These are phyloP conservation scores for Chrysogorgia sp. DNA, from an alignment of 92 coral and sea anemone genomes.

Conservation along the genomic window DNA sequence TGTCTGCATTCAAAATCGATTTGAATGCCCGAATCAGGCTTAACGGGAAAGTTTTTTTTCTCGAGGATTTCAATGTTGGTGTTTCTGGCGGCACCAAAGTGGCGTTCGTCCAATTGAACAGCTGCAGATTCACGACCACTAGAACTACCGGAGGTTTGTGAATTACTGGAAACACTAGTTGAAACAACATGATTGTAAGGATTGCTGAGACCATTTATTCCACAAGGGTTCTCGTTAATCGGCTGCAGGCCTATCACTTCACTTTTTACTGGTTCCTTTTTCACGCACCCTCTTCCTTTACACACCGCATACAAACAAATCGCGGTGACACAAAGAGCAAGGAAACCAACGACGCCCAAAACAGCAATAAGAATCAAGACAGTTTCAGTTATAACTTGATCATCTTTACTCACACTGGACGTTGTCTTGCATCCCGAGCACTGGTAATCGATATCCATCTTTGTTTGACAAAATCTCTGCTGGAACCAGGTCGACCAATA, in stretches of 20 bases:
- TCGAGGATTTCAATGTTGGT: conserved; percentile 67
- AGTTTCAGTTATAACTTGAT: conserved; percentile 38
- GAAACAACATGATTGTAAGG: conserved; percentile 16
- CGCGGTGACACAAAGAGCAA: conserved; percentile 57
- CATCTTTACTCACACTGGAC: background rate
- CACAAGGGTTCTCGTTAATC: conserved; percentile 65
- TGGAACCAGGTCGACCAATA: conserved; percentile 72
- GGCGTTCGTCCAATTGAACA: conserved; percentile 57
- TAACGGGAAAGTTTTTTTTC: conserved; percentile 54
- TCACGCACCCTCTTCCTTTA: background rate
- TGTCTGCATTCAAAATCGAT: conserved; percentile 77
- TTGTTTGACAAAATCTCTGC: conserved; percentile 35
- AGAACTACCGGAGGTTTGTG: conserved; percentile 85
- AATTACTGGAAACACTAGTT: conserved; percentile 37
- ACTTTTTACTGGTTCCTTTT: background rate
- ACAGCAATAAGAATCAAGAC: conserved; percentile 64
- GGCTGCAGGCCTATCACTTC: conserved; percentile 47
- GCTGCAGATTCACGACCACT: conserved; percentile 94
- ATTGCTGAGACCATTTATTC: conserved; percentile 49
- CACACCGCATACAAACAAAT: conserved; percentile 58
- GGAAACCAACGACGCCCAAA: conserved; percentile 70
- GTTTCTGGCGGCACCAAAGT: conserved; percentile 66
- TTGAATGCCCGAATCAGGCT: conserved; percentile 89
- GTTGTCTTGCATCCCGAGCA: conserved; percentile 62
- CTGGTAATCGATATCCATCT: conserved; percentile 57